These are phyloP conservation scores for Crocuta crocuta DNA, from an alignment of 2,113 vertebrate species.

Conservation along the genomic window DNA sequence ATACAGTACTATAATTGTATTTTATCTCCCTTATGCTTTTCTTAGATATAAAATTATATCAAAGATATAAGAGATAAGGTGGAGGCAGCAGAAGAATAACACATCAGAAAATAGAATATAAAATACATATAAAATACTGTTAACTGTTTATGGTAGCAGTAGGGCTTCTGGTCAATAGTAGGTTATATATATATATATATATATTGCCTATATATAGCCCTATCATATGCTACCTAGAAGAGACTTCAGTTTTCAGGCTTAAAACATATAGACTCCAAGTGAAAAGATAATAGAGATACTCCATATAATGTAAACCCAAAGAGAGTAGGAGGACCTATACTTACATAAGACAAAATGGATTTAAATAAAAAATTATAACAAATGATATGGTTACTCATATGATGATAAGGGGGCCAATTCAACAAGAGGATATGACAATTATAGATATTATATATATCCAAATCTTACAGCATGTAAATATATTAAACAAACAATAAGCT, in stretches of 20 bases:
- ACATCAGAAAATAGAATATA: not conserved
- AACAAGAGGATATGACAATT: not conserved
- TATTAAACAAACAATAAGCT: not conserved
- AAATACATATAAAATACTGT: not conserved
- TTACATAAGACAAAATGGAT: not conserved
- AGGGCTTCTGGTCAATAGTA: not conserved
- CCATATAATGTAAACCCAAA: not conserved
- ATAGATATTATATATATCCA: not conserved
- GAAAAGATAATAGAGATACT: not conserved
- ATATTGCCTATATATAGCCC: not conserved
- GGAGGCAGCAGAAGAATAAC: too few relatives aligned
- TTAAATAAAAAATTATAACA: not conserved
- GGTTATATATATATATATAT: too few relatives aligned
- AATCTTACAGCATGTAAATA: not conserved
- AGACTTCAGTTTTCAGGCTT: not conserved
- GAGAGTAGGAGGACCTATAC: not conserved
- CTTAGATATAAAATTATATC: not conserved
- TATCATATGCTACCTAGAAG: not conserved
- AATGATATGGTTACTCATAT: not conserved
- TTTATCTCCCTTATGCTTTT: not conserved
- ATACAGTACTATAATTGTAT: too few relatives aligned
- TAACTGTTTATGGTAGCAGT: not conserved
- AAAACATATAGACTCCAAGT: not conserved
- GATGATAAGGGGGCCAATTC: not conserved
- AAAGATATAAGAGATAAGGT: too few relatives aligned